These are phyloP conservation scores for Pocillopora grandis DNA, from an alignment of 92 coral and sea anemone species.

Conservation along the genomic window DNA sequence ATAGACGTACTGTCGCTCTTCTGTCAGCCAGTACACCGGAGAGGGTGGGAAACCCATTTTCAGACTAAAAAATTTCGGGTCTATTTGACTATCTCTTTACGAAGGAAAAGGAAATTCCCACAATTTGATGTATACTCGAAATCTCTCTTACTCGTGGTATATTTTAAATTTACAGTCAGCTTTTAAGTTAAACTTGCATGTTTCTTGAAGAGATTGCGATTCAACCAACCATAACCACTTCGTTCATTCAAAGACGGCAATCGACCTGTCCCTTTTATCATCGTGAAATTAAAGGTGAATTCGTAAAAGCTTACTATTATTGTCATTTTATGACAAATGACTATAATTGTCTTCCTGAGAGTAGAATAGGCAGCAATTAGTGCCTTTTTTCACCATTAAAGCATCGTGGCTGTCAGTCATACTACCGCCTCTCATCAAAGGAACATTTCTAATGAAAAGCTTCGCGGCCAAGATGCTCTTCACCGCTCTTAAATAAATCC, in stretches of 20 bases:
- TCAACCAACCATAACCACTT: neutral
- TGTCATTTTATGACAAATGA: constrained; percentile 44
- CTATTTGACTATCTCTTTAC: neutral
- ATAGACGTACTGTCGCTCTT: constrained; percentile 3
- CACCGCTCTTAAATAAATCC: neutral
- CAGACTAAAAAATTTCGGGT: neutral
- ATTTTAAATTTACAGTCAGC: neutral
- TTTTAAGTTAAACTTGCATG: neutral
- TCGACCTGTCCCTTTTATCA: neutral
- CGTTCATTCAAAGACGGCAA: neutral
- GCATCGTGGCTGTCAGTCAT: constrained; percentile 34
- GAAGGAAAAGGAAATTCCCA: neutral
- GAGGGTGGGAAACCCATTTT: constrained; percentile 37
- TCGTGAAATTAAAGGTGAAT: neutral
- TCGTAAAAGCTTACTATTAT: constrained; percentile 5
- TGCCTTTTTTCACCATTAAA: constrained; percentile 35
- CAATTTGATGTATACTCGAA: neutral
- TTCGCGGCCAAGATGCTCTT: neutral
- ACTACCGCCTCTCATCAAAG: neutral
- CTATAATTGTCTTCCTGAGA: constrained; percentile 33
- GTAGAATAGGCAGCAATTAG: constrained; percentile 33
- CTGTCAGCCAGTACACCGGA: constrained; percentile 23
- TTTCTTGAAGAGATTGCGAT: neutral
- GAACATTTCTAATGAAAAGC: constrained; percentile 15
- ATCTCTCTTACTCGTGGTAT: neutral